Conservation (phyloP, 2,888 invertebrate species). For the Mythimna loreyi region DNA sequence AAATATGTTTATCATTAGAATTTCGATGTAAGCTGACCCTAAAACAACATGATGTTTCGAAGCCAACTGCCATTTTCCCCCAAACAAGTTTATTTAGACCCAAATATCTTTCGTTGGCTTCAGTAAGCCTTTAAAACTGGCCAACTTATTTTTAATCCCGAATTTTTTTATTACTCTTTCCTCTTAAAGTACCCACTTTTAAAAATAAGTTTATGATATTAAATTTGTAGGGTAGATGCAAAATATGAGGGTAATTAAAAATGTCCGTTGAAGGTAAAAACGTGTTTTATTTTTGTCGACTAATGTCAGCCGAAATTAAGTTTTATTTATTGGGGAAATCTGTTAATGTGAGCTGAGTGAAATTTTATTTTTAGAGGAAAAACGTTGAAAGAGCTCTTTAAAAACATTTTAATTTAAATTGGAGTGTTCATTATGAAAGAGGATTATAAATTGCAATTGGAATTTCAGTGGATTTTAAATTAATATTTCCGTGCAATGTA, state of each 20-base stretch:
- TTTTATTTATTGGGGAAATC: neutral
- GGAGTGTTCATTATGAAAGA: neutral
- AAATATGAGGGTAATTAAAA: conserved; percentile 11
- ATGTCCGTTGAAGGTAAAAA: neutral
- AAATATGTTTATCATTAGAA: neutral
- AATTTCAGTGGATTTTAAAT: neutral
- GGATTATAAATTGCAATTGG: neutral
- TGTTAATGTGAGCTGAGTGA: no score
- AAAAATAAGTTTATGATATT: conserved; percentile 21
- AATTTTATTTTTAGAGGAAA: neutral
- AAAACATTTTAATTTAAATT: neutral
- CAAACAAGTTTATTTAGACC: conserved; percentile 29
- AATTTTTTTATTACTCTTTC: conserved; percentile 41
- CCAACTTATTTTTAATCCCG: conserved; percentile 41
- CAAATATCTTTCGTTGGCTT: conserved; percentile 21
- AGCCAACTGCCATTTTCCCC: conserved; percentile 10
- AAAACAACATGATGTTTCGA: conserved; percentile 30
- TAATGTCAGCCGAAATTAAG: neutral
- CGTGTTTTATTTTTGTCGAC: neutral
- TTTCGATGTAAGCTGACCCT: neutral
- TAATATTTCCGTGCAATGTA: neutral
- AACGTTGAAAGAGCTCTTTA: neutral
- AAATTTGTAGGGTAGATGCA: neutral
- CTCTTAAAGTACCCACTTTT: conserved; percentile 2
- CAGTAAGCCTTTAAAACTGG: conserved; percentile 41